Percentiles rank a stretch among this genome's conserved stretches.
Evolutionary conservation across 2,797 vertebrate genomes (phyloP).

Genomic region (Furcifer pardalis): DNA sequence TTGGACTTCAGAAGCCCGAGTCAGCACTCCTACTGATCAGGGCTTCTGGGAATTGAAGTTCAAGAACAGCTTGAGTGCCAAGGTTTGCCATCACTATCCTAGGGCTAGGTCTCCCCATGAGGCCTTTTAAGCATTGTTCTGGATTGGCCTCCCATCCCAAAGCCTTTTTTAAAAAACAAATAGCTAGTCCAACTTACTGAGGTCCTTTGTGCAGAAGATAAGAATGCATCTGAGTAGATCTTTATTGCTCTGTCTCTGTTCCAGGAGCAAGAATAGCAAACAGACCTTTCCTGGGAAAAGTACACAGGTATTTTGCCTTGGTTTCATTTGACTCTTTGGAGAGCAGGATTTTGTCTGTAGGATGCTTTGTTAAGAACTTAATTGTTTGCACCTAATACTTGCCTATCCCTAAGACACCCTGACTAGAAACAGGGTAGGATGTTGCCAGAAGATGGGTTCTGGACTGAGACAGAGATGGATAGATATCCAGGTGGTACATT

Average conservation of each 20-base stretch:
- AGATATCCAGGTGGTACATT: slow-evolving; percentile 7
- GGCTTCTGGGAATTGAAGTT: too few species aligned
- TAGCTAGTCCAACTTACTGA: neutral
- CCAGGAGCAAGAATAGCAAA: neutral
- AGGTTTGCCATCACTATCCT: too few species aligned
- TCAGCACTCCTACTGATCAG: too few species aligned
- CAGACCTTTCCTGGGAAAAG: neutral
- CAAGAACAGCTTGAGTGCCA: too few species aligned
- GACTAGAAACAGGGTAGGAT: neutral
- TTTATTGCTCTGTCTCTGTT: neutral
- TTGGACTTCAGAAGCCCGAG: too few species aligned
- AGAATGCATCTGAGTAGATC: neutral
- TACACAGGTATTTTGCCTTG: neutral
- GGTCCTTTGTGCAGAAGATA: too few species aligned
- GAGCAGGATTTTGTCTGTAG: neutral
- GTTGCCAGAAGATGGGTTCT: neutral
- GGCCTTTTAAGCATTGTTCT: neutral
- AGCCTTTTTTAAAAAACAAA: neutral
- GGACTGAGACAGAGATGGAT: slow-evolving; percentile 13
- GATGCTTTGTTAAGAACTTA: neutral
- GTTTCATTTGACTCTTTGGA: neutral
- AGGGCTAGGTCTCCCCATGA: too few species aligned
- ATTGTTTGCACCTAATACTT: neutral
- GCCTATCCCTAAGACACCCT: neutral
- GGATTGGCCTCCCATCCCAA: neutral